Base-by-base conservation (phyloP, 2,888 invertebrate species). In the Harpagoxenus sublaevis region DNA sequence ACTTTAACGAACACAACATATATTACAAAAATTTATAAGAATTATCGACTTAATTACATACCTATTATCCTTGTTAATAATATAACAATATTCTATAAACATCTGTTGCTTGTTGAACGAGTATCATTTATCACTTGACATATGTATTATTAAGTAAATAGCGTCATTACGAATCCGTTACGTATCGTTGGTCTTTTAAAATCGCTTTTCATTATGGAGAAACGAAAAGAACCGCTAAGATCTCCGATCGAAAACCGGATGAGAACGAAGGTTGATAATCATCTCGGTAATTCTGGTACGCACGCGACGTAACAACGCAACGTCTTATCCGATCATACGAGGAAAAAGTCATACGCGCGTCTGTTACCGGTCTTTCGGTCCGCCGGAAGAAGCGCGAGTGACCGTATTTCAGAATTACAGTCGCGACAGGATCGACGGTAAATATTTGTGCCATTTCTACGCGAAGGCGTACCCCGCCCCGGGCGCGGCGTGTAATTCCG, bases 401-500 rank as follows among this genome's bases (percentile, higher is more conserved):
- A 73, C 57, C 84, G 89, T 92, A 89, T 91, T 89, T 91, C 79
- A 87, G 91, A 82, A 88, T 92, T 89, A 91, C 83, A 75, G 73
- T 65, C 45, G 84, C 68, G 74, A 84, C 66, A 68, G 78, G 84
- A 86, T 89, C 66, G 73, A 75, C 57, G 84, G 83, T 89, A 92
- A 91, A 91, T 89, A 89, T 92, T 91, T 91, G 89, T 89, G 51
- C 57, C 53, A 62, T 74, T 81, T 78, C 39, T 63, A 48, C 53
- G 53, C 42, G 55, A 45, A 85, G 55, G 65, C 39, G 55, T 65
- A 82, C 35, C 51, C 53, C 42, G 57, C 62, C 65, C 60, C 10
- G 78, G 66, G 70, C 39, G 10, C 35, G 35, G 5, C 55, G 70
- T 65, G 86, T 90, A 90, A 89, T 88, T 84, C 89, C 74, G 48